Evolutionary conservation across 1,140 invertebrate genomes (phyloP).

Genomic region (Melipona quadrifasciata): DNA sequence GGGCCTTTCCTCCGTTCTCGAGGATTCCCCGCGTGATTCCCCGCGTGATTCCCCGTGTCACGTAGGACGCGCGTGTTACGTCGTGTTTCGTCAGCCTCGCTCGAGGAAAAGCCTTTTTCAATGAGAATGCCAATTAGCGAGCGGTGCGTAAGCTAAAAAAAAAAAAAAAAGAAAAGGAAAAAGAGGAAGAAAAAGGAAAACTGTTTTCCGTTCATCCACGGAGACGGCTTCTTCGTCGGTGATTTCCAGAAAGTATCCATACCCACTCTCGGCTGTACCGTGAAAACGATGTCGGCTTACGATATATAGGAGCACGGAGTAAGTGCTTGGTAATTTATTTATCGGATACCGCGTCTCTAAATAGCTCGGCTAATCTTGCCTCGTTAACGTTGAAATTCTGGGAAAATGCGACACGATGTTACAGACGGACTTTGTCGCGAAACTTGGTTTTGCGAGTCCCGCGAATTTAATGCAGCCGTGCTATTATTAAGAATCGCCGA

Average conservation of each 20-base stretch:
- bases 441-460: no score
- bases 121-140: conserved; percentile 51
- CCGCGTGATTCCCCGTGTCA: neutral
- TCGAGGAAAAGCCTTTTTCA: conserved; percentile 38
- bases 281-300: neutral
- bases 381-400: conserved; percentile 17
- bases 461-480: no score
- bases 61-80: neutral
- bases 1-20: conserved; percentile 31
- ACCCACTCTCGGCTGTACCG: no score
- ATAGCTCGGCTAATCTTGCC: conserved; percentile 19
- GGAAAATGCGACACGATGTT: neutral
- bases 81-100: neutral
- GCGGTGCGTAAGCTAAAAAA: neutral
- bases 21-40: neutral
- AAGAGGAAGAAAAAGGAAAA: neutral
- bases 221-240: neutral
- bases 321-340: conserved; percentile 12
- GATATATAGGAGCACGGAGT: neutral
- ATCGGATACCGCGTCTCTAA: conserved; percentile 1
- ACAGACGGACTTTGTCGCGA: neutral
- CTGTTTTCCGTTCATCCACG: conserved; percentile 9
- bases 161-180: neutral
- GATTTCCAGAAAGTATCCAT: neutral
- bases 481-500: neutral